These are phyloP conservation scores for Ormyrus pomaceus DNA, from an alignment of 2,888 invertebrate species.

Conservation along the genomic window DNA sequence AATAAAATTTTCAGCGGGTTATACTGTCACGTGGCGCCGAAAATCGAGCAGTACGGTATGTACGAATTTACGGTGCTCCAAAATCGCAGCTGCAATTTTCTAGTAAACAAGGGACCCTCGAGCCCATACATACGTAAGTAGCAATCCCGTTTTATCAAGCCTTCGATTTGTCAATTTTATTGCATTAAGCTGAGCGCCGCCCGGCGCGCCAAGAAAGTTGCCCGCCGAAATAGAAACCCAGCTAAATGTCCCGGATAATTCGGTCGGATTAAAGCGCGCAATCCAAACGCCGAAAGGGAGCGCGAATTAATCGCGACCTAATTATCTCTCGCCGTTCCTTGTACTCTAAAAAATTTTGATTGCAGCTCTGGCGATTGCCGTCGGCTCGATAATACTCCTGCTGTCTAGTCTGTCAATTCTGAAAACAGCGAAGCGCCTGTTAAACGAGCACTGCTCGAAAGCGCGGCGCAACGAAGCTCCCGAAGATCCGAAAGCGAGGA, in stretches of 20 bases:
- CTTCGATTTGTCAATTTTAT: too few species aligned
- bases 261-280: too few species aligned
- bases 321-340: too few species aligned
- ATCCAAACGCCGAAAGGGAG: too few species aligned
- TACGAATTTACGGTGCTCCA: conserved; percentile 80
- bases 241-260: too few species aligned
- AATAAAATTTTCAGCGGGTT: conserved; percentile 76
- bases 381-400: conserved; percentile 60
- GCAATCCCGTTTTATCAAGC: background rate
- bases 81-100: conserved; percentile 78
- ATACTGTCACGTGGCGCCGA: conserved; percentile 79
- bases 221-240: too few species aligned
- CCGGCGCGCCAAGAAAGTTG: too few species aligned
- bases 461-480: conserved; percentile 23
- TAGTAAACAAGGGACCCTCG: conserved; percentile 81
- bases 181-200: too few species aligned
- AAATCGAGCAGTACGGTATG: conserved; percentile 84
- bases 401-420: conserved; percentile 59
- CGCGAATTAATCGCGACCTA: too few species aligned
- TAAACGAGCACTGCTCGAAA: conserved; percentile 14
- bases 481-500: conserved; percentile 64
- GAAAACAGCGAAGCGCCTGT: conserved; percentile 42
- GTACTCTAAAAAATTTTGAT: background rate
- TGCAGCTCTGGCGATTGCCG: conserved; percentile 65
- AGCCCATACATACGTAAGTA: conserved; percentile 85